Evolutionary conservation across 2,888 invertebrate genomes (phyloP).

Genomic region (Acanthosepion lycidas): DNA sequence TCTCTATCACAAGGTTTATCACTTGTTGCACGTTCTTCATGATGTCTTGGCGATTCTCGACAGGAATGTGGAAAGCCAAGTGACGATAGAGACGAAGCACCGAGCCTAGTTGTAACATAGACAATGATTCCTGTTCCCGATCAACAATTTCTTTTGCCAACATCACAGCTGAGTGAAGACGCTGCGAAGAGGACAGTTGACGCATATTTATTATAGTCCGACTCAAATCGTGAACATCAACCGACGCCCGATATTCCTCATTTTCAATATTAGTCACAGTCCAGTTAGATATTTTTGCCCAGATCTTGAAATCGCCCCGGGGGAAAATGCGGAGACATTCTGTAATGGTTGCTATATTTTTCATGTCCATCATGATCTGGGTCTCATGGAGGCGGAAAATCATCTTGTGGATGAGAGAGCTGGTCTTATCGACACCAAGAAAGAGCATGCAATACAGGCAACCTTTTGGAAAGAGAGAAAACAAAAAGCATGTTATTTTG

Average conservation of each 20-base stretch:
- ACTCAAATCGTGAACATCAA: not conserved
- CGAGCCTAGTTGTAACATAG: not conserved
- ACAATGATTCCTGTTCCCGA: not conserved
- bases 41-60: constrained; percentile 48
- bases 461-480: constrained; percentile 40
- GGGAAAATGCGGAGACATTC: constrained; percentile 40
- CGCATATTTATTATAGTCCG: not conserved
- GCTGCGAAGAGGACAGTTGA: not conserved
- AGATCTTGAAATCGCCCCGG: constrained; percentile 40
- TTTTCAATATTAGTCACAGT: not conserved
- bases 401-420: constrained; percentile 46
- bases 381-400: constrained; percentile 39
- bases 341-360: not conserved
- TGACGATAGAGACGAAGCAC: constrained; percentile 47
- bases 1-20: constrained; percentile 24
- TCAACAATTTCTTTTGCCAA: not conserved
- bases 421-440: not conserved
- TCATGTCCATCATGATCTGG: not conserved
- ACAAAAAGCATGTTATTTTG: constrained; percentile 43
- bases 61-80: constrained; percentile 23
- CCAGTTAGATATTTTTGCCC: not conserved
- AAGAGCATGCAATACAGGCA: constrained; percentile 43
- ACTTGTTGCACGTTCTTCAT: constrained; percentile 34
- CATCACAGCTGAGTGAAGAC: not conserved
- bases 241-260: not conserved